These are phyloP conservation scores for Sclerurus mexicanus DNA, from an alignment of 2,113 vertebrate genomes.

Conservation along the genomic window DNA sequence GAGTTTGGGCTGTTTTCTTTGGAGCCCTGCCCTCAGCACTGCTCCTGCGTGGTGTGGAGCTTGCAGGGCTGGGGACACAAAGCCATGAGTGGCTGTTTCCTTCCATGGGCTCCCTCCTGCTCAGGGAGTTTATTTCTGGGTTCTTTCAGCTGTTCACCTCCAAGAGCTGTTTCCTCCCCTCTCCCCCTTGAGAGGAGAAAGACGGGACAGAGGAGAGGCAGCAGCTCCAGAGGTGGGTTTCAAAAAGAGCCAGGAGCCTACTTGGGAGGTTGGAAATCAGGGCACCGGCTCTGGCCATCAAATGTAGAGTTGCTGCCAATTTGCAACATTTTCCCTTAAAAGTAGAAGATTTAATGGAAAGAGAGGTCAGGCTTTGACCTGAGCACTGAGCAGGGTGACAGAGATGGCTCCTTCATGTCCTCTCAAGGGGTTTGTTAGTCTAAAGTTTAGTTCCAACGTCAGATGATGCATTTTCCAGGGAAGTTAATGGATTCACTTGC, in stretches of 20 bases:
- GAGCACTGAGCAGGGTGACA: conserved; percentile 20
- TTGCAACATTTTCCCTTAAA: neutral
- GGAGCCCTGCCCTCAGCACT: neutral
- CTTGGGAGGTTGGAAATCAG: neutral
- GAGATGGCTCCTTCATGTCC: conserved; percentile 32
- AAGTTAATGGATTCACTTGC: conserved; percentile 47
- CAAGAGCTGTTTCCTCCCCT: neutral
- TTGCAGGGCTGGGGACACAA: neutral
- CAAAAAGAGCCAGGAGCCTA: neutral
- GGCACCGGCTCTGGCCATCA: neutral
- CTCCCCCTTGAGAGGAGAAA: neutral
- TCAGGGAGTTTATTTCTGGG: conserved; percentile 2
- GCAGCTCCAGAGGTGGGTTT: neutral
- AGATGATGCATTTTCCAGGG: conserved; percentile 42
- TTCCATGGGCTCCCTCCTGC: neutral
- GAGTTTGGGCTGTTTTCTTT: neutral
- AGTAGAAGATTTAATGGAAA: conserved; percentile 16
- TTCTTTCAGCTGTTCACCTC: neutral
- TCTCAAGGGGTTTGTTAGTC: conserved; percentile 3
- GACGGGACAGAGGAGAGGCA: neutral
- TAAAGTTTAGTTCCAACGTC: conserved; percentile 8
- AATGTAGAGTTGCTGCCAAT: neutral
- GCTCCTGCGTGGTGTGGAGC: neutral
- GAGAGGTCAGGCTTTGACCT: conserved; percentile 21
- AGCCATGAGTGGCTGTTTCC: neutral